These are phyloP conservation scores for Drosophila arizonae DNA, from an alignment of 1,140 invertebrate species.

Conservation along the genomic window DNA sequence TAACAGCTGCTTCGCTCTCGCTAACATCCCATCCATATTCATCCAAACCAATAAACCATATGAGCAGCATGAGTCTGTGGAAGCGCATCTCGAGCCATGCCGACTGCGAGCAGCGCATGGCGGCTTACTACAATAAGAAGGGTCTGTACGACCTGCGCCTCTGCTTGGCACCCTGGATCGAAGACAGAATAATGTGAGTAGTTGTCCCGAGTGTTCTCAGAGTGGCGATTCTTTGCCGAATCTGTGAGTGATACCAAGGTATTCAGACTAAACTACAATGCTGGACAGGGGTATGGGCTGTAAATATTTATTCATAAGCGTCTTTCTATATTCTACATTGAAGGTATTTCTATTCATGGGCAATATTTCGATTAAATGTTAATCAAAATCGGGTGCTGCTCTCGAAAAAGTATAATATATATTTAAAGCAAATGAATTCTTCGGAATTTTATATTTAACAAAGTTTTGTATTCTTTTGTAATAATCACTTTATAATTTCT, in stretches of 20 bases:
- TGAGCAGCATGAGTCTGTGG: slow-evolving; percentile 77
- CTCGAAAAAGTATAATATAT: too few species aligned
- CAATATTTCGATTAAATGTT: slow-evolving; percentile 2
- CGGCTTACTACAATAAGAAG: slow-evolving; percentile 79
- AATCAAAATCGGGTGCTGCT: too few species aligned
- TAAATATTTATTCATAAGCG: not conserved
- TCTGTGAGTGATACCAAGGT: not conserved
- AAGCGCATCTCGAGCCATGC: slow-evolving; percentile 75
- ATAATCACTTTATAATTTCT: not conserved
- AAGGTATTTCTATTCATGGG: not conserved
- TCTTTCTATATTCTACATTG: too few species aligned
- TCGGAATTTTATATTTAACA: too few species aligned
- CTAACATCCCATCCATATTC: slow-evolving; percentile 44
- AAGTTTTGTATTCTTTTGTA: too few species aligned
- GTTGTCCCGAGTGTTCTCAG: slow-evolving; percentile 9
- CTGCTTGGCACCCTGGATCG: slow-evolving; percentile 79
- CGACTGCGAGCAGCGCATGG: slow-evolving; percentile 78
- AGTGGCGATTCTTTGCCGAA: slow-evolving; percentile 3
- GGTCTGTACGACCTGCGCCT: slow-evolving; percentile 77
- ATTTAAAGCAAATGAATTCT: too few species aligned
- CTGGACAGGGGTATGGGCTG: not conserved
- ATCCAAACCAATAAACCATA: slow-evolving; percentile 49
- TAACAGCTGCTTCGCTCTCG: slow-evolving; percentile 19
- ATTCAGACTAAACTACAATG: not conserved
- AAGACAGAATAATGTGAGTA: slow-evolving; percentile 82